These are phyloP conservation scores for Ranitomeya imitator DNA, from an alignment of 2,113 vertebrate species.

Conservation along the genomic window DNA sequence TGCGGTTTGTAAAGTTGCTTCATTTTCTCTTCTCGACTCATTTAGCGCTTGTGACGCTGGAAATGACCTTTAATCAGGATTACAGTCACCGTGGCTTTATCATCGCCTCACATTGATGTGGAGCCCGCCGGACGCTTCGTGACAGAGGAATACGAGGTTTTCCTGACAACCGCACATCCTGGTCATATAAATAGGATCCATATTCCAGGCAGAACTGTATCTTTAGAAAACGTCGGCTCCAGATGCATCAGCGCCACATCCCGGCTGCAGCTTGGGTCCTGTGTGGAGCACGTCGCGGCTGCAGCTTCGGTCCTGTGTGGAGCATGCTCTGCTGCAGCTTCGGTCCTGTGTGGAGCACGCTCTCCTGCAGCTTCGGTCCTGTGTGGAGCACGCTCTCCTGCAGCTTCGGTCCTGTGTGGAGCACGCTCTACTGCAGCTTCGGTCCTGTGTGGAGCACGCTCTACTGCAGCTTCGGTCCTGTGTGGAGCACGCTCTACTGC, in stretches of 20 bases:
- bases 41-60: too few species aligned
- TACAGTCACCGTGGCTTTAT: neutral
- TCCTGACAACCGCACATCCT: neutral
- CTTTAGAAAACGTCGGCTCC: neutral
- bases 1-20: too few species aligned
- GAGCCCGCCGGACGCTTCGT: fast-evolving
- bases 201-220: neutral
- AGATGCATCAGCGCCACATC: neutral
- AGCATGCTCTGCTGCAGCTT: neutral
- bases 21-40: too few species aligned
- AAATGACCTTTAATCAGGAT: too few species aligned
- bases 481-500: too few species aligned
- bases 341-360: too few species aligned
- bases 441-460: neutral
- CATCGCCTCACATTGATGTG: neutral
- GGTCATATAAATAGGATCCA: neutral
- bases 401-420: too few species aligned
- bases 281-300: neutral
- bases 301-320: neutral
- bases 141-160: neutral
- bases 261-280: neutral
- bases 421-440: too few species aligned
- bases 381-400: too few species aligned
- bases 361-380: neutral
- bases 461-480: too few species aligned